Percentiles rank a stretch among this genome's conserved stretches.
Evolutionary conservation across 2,113 vertebrate genomes (phyloP).

Genomic region (Eidolon helvum): DNA sequence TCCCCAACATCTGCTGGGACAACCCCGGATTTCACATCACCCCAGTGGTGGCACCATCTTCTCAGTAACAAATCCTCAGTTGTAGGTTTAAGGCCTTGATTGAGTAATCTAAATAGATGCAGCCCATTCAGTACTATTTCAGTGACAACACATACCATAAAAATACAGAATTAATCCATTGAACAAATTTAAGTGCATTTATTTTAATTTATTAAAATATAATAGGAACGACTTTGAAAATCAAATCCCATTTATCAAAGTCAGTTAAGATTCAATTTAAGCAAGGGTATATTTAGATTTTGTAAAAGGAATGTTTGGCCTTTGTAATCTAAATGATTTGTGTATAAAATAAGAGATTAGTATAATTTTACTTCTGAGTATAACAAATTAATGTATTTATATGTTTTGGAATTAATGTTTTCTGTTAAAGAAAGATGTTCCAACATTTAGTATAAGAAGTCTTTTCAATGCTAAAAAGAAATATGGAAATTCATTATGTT

Average conservation of each 20-base stretch:
- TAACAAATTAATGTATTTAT: not conserved
- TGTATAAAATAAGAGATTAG: not conserved
- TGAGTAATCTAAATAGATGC: not conserved
- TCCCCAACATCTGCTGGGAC: too few relatives aligned
- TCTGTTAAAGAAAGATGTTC: not conserved
- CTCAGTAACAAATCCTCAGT: not conserved
- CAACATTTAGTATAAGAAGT: not conserved
- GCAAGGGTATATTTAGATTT: not conserved
- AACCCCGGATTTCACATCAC: too few relatives aligned
- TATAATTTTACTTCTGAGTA: not conserved
- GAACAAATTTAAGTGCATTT: not conserved
- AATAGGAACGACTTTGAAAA: not conserved
- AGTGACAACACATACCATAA: not conserved
- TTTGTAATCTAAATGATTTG: not conserved
- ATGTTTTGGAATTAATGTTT: not conserved
- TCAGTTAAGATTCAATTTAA: slow-evolving; percentile 8
- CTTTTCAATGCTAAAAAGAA: not conserved
- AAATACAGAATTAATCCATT: not conserved
- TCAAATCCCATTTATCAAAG: slow-evolving; percentile 1
- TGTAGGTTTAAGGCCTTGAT: not conserved
- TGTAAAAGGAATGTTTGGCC: not conserved
- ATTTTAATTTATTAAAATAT: slow-evolving; percentile 8
- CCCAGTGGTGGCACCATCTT: not conserved
- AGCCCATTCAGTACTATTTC: not conserved
- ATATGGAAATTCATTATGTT: not conserved